These are phyloP conservation scores for Wiebesia pumilae DNA, from an alignment of 1,140 invertebrate genomes.

Conservation along the genomic window DNA sequence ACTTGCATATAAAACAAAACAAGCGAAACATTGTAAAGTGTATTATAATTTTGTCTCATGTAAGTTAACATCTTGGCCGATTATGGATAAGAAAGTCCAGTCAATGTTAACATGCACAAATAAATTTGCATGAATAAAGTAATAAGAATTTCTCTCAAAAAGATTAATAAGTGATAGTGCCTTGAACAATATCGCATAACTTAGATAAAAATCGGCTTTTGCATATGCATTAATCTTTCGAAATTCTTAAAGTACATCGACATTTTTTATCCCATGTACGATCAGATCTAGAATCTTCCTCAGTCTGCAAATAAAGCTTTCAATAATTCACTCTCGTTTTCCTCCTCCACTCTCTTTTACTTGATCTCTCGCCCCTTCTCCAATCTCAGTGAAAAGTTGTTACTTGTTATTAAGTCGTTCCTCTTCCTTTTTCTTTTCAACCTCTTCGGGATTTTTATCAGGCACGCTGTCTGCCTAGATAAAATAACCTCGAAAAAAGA, in stretches of 20 bases:
- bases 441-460: conserved; percentile 48
- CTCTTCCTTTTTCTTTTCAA: conserved; percentile 39
- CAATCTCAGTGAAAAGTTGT: conserved; percentile 53
- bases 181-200: no score
- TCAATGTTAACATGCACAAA: no score
- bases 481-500: conserved; percentile 42
- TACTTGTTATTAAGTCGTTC: conserved; percentile 60
- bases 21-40: no score
- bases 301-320: conserved; percentile 40
- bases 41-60: no score
- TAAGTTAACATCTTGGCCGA: no score
- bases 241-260: background rate
- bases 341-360: background rate
- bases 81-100: no score
- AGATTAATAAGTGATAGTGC: background rate
- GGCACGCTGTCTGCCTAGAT: conserved; percentile 20
- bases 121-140: background rate
- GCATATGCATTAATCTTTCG: background rate
- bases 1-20: no score
- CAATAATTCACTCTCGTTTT: conserved; percentile 47
- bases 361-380: conserved; percentile 22
- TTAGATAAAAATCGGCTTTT: no score
- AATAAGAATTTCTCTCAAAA: background rate
- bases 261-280: background rate
- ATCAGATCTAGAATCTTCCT: background rate